Percentiles rank a stretch among this genome's conserved stretches.
These are phyloP conservation scores for Girardinichthys multiradiatus DNA, from an alignment of 2,113 vertebrate species.

Conservation along the genomic window DNA sequence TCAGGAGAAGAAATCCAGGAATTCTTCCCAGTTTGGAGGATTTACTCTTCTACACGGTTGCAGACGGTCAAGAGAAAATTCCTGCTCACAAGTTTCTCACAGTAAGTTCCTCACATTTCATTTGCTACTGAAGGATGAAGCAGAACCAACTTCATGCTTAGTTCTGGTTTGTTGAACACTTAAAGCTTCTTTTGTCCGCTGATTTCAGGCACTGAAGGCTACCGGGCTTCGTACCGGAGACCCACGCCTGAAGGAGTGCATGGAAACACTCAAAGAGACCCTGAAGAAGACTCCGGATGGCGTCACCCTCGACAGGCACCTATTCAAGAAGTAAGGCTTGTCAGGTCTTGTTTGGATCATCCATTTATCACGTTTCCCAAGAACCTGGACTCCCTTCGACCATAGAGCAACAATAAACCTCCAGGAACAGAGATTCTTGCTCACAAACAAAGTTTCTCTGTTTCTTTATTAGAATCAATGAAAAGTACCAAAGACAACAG, in stretches of 20 bases:
- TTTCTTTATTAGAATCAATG: too few species aligned
- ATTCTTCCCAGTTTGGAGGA: constrained; percentile 92
- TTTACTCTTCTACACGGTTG: constrained; percentile 93
- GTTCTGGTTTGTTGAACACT: constrained; percentile 19
- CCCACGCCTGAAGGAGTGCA: constrained; percentile 96
- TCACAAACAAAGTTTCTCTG: too few species aligned
- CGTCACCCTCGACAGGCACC: constrained; percentile 94
- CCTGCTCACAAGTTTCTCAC: constrained; percentile 87
- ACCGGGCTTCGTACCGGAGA: constrained; percentile 95
- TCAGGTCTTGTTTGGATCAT: not conserved
- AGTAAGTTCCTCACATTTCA: constrained; percentile 77
- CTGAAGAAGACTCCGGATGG: constrained; percentile 92
- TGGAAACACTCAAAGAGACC: constrained; percentile 95
- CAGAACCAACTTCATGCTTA: too few species aligned
- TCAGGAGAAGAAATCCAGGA: constrained; percentile 85
- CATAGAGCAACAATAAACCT: not conserved
- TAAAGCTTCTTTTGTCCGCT: not conserved
- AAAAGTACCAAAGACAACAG: too few species aligned
- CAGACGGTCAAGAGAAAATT: constrained; percentile 75
- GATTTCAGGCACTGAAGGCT: constrained; percentile 94
- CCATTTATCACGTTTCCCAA: too few species aligned
- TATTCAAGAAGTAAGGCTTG: constrained; percentile 93
- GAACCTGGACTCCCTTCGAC: not conserved
- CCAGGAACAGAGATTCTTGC: not conserved
- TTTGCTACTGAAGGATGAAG: too few species aligned